Base-by-base conservation (phyloP, 2,797 vertebrate species). In the Hippopotamyrus pictus region DNA sequence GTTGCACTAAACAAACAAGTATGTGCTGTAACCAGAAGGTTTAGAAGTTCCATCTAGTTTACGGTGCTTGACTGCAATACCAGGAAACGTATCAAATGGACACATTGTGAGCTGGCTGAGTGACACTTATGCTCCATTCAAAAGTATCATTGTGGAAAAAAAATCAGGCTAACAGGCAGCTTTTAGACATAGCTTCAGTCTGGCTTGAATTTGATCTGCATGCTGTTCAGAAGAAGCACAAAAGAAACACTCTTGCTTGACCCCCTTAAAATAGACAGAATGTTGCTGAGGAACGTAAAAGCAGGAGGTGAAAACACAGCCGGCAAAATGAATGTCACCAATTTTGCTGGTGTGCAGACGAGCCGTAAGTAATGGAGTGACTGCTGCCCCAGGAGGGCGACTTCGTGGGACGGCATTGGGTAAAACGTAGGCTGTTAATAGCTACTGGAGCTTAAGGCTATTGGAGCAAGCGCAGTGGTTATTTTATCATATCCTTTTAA, bases 251-350 rank as follows among this genome's bases (percentile, higher is more conserved):
- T 69, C 57, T 7, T 50, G 54, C 57, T 50, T 29, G 79, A 5
- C 69, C 86, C 41, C 91, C 92, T 93, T 91, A 91, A 95, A 95
- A 94, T 93, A 94, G 91, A 92, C 87, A 92, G 94, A 95, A 95
- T 83, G 89, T 54, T 93, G 90, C 54, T 29, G 89, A 91, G 86
- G 29, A 73, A 90, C 89, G 90, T 91, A 91, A 93, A 92, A 91
- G 86, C 92, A 90, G 5, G 85, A 90, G 94, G 86, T 95, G 95
- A 95, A 94, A 95, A 95, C 95, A 95, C 91, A 90, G 87, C 87
- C 37, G 90, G 92, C 95, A 96, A 95, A 92, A 89, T 91, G 59
- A 91, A 92, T 92, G 93, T 94, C 94, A 93, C 95, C 92, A 91
- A 93, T 93, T 94, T 92, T 92, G 89, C 46, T 14, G 33, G 79